Conservation (phyloP, 2,797 vertebrate genomes). For the Vespertilio murinus region DNA sequence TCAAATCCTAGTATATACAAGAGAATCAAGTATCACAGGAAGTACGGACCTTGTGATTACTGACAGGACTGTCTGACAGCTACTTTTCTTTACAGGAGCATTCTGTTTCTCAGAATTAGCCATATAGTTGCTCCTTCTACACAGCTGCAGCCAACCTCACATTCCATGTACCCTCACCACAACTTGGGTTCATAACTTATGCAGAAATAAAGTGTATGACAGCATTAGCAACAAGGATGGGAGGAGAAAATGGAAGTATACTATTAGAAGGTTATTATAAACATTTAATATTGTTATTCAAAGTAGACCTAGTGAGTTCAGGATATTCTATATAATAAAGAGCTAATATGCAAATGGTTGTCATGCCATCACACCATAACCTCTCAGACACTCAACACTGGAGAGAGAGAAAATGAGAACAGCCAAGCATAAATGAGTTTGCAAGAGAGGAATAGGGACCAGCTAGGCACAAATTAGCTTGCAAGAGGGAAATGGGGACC, state of each 20-base stretch:
- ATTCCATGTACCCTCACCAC: conserved; percentile 80
- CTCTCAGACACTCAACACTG: too few relatives aligned
- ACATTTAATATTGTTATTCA: not conserved
- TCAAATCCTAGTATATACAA: conserved; percentile 97
- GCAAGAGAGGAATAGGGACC: too few relatives aligned
- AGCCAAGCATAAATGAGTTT: too few relatives aligned
- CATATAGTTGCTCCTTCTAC: conserved; percentile 85
- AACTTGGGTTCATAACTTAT: conserved; percentile 65
- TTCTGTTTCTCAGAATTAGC: conserved; percentile 84
- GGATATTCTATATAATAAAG: not conserved
- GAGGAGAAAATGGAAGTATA: not conserved
- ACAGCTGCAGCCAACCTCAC: conserved; percentile 85
- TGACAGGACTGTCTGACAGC: not conserved
- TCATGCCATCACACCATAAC: too few relatives aligned
- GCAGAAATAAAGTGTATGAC: not conserved
- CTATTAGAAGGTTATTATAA: not conserved
- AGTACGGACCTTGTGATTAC: conserved; percentile 76
- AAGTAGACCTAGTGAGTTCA: not conserved
- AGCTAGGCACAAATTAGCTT: too few relatives aligned
- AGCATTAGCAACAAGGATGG: not conserved
- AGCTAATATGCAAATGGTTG: too few relatives aligned
- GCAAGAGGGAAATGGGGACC: too few relatives aligned
- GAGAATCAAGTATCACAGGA: conserved; percentile 90
- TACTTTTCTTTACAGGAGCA: conserved; percentile 85
- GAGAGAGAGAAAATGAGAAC: too few relatives aligned